Conservation (phyloP, 2,888 invertebrate genomes). For the Euphydryas editha region DNA sequence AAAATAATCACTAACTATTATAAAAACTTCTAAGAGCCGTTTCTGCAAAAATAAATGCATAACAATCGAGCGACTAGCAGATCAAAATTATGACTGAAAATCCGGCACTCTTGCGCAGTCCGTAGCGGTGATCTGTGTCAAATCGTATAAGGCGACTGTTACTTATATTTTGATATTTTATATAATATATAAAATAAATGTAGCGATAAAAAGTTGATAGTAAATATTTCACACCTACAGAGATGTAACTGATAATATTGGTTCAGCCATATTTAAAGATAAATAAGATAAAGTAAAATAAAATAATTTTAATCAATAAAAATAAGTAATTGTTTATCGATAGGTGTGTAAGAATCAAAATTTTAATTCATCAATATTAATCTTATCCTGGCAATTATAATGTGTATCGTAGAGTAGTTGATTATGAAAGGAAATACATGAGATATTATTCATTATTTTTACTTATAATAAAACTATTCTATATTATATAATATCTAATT, state of each 20-base stretch:
- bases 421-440: too few species aligned
- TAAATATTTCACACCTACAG: not conserved
- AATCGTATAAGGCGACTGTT: not conserved
- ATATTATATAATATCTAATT: too few species aligned
- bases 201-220: not conserved
- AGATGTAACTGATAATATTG: not conserved
- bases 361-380: constrained; percentile 6
- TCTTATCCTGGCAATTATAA: not conserved
- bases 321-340: not conserved
- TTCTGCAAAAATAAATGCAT: too few species aligned
- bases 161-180: not conserved
- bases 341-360: constrained; percentile 3
- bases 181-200: not conserved
- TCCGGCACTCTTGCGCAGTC: not conserved
- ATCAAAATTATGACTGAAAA: not conserved
- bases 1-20: not conserved
- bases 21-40: too few species aligned
- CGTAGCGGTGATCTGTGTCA: not conserved
- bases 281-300: not conserved
- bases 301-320: not conserved
- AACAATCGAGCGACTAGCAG: too few species aligned
- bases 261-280: constrained; percentile 4
- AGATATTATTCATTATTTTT: too few species aligned
- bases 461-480: too few species aligned
- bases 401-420: not conserved